These are phyloP conservation scores for Orientallactaga bullata DNA, from an alignment of 2,113 vertebrate species.

Conservation along the genomic window DNA sequence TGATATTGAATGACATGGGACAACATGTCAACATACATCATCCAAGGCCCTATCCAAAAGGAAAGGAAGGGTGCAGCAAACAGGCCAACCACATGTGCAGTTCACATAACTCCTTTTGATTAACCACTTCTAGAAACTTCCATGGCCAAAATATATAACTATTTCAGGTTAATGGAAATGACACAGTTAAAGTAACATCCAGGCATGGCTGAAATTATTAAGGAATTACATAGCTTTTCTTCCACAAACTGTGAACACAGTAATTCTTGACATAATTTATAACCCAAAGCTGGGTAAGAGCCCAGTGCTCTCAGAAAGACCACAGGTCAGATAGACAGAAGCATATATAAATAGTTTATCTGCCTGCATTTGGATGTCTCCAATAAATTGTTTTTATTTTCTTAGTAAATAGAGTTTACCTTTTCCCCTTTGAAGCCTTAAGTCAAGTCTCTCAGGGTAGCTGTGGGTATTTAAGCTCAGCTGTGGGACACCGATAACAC, in stretches of 20 bases:
- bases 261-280: constrained; percentile 37
- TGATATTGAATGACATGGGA: not conserved
- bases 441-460: not conserved
- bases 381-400: constrained; percentile 20
- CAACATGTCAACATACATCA: not conserved
- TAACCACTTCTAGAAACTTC: constrained; percentile 19
- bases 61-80: not conserved
- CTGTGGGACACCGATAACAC: not conserved
- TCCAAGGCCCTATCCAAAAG: not conserved
- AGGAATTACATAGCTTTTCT: not conserved
- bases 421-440: not conserved
- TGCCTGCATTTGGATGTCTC: not conserved
- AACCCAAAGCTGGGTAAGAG: not conserved
- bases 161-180: constrained; percentile 28
- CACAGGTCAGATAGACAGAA: not conserved
- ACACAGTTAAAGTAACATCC: constrained; percentile 4
- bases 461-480: not conserved
- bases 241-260: not conserved
- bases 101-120: not conserved
- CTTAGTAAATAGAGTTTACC: not conserved
- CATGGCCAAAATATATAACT: constrained; percentile 46
- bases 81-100: not conserved
- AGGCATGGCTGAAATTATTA: constrained; percentile 14
- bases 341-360: not conserved
- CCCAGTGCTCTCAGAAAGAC: not conserved